These are phyloP conservation scores for Leguminivora glycinivorella DNA, from an alignment of 1,140 invertebrate genomes.

Conservation along the genomic window DNA sequence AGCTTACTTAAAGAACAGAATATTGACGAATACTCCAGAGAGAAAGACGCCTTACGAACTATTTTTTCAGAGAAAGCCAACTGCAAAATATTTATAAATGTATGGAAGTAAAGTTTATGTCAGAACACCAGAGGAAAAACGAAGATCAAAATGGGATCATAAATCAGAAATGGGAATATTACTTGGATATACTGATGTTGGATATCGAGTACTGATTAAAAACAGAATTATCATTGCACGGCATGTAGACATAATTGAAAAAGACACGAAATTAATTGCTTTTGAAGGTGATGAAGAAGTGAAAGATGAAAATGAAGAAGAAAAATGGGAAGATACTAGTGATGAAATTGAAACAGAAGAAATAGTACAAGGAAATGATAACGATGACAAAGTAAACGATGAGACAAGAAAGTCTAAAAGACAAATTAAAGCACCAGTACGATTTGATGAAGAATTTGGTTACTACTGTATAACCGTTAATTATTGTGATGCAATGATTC, in stretches of 20 bases:
- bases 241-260: conserved; percentile 48
- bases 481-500: conserved; percentile 50
- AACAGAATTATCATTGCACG: conserved; percentile 33
- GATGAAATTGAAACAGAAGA: no score
- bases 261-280: conserved; percentile 43
- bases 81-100: conserved; percentile 52
- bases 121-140: conserved; percentile 46
- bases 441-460: no score
- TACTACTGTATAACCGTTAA: conserved; percentile 42
- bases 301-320: conserved; percentile 28
- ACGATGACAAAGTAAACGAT: no score
- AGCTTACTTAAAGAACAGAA: conserved; percentile 46
- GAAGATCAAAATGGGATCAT: conserved; percentile 55
- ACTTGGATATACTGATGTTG: background rate
- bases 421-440: no score
- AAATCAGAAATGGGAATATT: conserved; percentile 41
- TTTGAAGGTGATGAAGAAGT: conserved; percentile 44
- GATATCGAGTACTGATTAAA: background rate
- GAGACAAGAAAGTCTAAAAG: no score
- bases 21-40: conserved; percentile 56
- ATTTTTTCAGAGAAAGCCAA: conserved; percentile 54
- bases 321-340: no score
- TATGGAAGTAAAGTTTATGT: conserved; percentile 56
- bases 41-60: conserved; percentile 61
- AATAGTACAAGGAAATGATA: no score